Percentiles rank a stretch among this genome's conserved stretches.
These are phyloP conservation scores for Eueremaeus valkanovi DNA, from an alignment of 2,888 invertebrate species.

Conservation along the genomic window DNA sequence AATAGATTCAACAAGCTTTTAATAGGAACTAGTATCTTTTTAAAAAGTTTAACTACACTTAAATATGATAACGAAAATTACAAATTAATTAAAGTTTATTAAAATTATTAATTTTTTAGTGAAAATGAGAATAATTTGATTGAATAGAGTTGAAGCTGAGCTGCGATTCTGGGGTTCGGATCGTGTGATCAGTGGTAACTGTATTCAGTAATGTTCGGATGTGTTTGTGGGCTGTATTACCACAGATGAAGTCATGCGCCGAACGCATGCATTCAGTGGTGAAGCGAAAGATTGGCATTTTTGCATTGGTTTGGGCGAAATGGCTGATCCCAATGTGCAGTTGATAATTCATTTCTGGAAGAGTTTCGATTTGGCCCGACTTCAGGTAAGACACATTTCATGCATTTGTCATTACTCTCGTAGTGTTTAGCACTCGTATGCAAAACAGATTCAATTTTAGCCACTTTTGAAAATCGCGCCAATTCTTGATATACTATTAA, in stretches of 20 bases:
- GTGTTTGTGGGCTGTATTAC: constrained; percentile 3
- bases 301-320: constrained; percentile 51
- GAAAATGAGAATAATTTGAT: background rate
- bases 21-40: no score
- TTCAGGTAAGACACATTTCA: constrained; percentile 52
- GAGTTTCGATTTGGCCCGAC: constrained; percentile 54
- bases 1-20: no score
- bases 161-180: background rate
- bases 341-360: constrained; percentile 56
- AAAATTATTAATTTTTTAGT: no score
- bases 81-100: no score
- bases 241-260: constrained; percentile 12
- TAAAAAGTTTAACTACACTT: no score
- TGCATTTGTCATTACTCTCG: no score
- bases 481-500: background rate
- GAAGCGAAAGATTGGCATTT: constrained; percentile 25
- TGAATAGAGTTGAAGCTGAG: background rate
- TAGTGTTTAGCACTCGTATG: background rate
- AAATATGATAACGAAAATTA: no score
- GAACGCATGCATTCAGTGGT: constrained; percentile 11
- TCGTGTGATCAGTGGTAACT: background rate
- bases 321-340: constrained; percentile 55
- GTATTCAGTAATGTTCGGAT: background rate
- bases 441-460: background rate
- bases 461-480: background rate